Evolutionary conservation across 2,797 vertebrate genomes (phyloP), one percentile per base, ranked within the genome.

Genomic region (Triplophysa yarkandensis): DNA sequence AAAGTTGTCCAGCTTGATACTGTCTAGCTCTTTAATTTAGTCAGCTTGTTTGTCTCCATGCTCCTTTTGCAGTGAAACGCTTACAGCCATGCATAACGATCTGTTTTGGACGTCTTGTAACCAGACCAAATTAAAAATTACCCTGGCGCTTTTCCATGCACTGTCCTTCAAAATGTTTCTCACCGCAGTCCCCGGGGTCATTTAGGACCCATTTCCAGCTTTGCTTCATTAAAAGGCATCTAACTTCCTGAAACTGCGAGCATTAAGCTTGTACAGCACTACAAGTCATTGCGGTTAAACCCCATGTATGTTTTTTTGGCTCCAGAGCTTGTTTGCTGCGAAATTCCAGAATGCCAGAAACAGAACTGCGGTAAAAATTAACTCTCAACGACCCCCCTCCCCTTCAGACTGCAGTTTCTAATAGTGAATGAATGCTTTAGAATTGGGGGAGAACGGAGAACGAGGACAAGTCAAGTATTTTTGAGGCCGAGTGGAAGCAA

Each of bases 311-410:
- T 63, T 80, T 70, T 78, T 69, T 81, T 82, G 81, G 83, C 83
- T 82, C 79, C 77, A 74, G 63, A 70, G 63, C 78, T 79, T 82
- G 81, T 80, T 83, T 84, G 77, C 68, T 71, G 23, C 10, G 61
- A 81, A 82, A 85, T 83, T 85, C 81, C 82, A 21, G n/a, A 77
- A 76, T 73, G 78, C 68, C 76, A 80, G 74, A 84, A 82, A 68
- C 71, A 32, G 68, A 68, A 71, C 61, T 85, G 80, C 55, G 77
- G 80, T 77, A 70, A 73, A 76, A 82, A 77, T 74, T 62, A 46
- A 68, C 69, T 65, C 1, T 30, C 50, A 43, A 55, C 50, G 25
- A 25, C 16, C 25, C 25, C 54, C 74, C 55, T 67, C 36, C 19
- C 78, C 65, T 67, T 36, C 50, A n/a, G 16, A 68, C 58, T 58